Evolutionary conservation across 2,797 vertebrate genomes (phyloP), one percentile per base, ranked within the genome.

Genomic region (Oryzias sinensis): DNA sequence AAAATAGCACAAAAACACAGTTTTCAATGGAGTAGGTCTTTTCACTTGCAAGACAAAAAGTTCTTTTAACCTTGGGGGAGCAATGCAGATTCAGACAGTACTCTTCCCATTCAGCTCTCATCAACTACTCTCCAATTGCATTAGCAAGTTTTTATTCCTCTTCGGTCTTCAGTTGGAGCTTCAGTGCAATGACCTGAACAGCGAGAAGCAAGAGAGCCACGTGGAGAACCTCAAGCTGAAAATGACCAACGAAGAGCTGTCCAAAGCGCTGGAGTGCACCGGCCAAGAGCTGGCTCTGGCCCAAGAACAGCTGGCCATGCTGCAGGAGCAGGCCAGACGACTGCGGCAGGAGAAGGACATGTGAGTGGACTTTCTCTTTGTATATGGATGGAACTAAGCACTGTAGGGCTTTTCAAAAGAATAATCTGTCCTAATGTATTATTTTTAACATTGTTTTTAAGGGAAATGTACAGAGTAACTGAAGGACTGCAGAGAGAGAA

Each of bases 401-500:
- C 9, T 37, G 33, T 11, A 37, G 33, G 33, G 33, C 11, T 7
- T 8, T 33, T 9, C 29, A 33, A 33, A 33, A 9, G 7, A 33
- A 33, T 9, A 33, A 33, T 9, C 9, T 2, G 9, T 8, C 29
- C 9, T 33, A 0, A 33, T 33, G 9, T 33, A 2, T 33, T 33
- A 27, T 27, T 29, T 7, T 29, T 62, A 9, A 33, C 7, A 33
- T 33, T 8, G 29, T 42, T 18, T 74, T 74, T 22, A 66, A 97
- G 95, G 90, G 96, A 98, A 65, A 92, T 97, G 70, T 98, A 95
- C 79, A 82, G 84, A 13, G 89, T 98, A 24, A 94, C 94, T 0
- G 96, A 98, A 77, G 91, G 92, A 29, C 89, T 97, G 17, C 93
- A 97, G 86, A 91, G 94, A 43, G 96, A 98, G 79, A 96, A 97